Evolutionary conservation across 1,140 invertebrate genomes (phyloP), one percentile per base, ranked within the genome.

Genomic region (Steinernema khuongi): DNA sequence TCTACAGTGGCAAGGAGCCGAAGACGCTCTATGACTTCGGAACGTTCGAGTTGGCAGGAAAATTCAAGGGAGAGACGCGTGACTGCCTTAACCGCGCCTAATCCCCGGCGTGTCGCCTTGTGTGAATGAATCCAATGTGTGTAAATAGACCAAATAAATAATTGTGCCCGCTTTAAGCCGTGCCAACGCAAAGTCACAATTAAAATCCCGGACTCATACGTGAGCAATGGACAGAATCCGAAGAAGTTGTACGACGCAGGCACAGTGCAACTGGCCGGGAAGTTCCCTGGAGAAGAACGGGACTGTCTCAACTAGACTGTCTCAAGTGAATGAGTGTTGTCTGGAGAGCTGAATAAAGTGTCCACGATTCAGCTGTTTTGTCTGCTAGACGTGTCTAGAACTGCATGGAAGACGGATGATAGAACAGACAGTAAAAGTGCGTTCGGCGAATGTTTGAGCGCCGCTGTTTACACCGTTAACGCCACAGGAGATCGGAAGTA

Each of bases 1-100:
- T 74, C 19, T 74, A 43, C 66, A 70, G 41, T 19, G 77, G 77
- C 28, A 44, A 33, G 18, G 60, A 71, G 26, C 72, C 76, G 17
- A 73, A 74, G 31, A 74, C 73, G 19, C 70, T 66, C 72, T 78
- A 74, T 31, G 77, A 78, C 33, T 76, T 75, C 29, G 77, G 77
- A 77, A 26, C 44, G 31, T 30, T 78, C 22, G 72, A 78, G 28
- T 43, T 78, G 4, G n/a, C 75, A 19, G 76, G 74, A 60, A 73
- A 78, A 60, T 78, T 68, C 36, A 71, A 69, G 32, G 77, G 76
- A 70, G 77, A 78, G 66, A 44, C 19, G 26, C 69, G 74, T 31
- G 68, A 68, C 36, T 76, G 74, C 31, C 32, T 73, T 0, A 75
- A 75, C 50, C 66, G 50, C 36, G 36, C 36, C 36, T 41, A 41